Percentiles rank a stretch among this genome's conserved stretches.
Conservation (phyloP, 2,797 vertebrate genomes). For the Pipistrellus pipistrellus region DNA sequence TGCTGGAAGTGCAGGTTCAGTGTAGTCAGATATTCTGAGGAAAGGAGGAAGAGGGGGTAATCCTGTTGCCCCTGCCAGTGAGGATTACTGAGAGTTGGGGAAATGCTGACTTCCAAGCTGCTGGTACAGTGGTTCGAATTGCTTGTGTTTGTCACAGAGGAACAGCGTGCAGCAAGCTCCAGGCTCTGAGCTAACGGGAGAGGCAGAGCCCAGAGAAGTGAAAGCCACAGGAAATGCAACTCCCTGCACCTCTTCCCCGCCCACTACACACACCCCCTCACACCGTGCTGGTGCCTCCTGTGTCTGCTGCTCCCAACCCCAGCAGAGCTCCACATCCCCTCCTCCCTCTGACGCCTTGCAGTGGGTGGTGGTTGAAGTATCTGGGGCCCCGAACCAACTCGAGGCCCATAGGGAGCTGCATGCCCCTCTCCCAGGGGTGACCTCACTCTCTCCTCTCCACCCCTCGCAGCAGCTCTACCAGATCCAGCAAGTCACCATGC, state of each 20-base stretch:
- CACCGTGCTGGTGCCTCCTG: constrained; percentile 50
- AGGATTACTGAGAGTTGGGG: constrained; percentile 41
- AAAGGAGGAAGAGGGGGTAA: neutral
- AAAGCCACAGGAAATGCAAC: constrained; percentile 71
- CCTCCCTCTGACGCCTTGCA: constrained; percentile 58
- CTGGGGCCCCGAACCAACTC: constrained; percentile 60
- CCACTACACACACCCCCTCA: constrained; percentile 57
- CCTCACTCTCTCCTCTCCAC: constrained; percentile 68
- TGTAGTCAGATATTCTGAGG: neutral
- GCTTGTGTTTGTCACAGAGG: constrained; percentile 77
- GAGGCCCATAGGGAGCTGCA: constrained; percentile 65
- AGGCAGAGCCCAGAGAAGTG: constrained; percentile 77
- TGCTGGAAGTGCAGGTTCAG: neutral
- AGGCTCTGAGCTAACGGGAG: constrained; percentile 75
- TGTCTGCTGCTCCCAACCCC: constrained; percentile 60
- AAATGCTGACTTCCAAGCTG: constrained; percentile 67
- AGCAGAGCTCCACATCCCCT: constrained; percentile 44
- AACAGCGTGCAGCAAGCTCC: constrained; percentile 68
- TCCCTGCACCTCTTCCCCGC: constrained; percentile 58
- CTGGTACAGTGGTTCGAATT: constrained; percentile 66
- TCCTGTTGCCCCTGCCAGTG: constrained; percentile 9
- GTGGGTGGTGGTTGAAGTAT: constrained; percentile 70
- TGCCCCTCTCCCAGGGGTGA: constrained; percentile 63
- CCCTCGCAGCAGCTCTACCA: constrained; percentile 96
- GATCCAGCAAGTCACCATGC: constrained; percentile 99